A percentile compares a stretch with the other conserved stretches of the same genome.
Evolutionary conservation across 1,140 invertebrate species (phyloP).

Genomic region (Antheraea mylitta): DNA sequence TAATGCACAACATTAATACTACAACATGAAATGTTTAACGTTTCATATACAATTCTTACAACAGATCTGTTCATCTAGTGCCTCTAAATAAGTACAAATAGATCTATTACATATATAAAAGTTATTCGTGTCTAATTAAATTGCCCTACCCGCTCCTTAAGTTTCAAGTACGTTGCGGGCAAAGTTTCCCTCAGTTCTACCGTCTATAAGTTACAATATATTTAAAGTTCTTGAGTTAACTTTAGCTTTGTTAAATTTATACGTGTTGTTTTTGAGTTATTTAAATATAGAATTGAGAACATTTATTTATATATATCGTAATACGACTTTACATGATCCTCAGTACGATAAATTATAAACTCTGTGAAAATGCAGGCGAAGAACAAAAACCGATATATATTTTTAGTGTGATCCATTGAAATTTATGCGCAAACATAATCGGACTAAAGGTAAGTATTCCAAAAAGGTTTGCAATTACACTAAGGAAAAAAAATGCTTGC

Average conservation of each 20-base stretch:
- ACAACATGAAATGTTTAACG: too few species aligned
- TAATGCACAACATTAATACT: too few species aligned
- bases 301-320: background rate
- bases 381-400: too few species aligned
- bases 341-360: too few species aligned
- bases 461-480: too few species aligned
- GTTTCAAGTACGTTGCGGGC: background rate
- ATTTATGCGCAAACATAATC: too few species aligned
- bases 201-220: background rate
- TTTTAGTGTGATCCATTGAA: too few species aligned
- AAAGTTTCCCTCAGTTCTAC: conserved; percentile 2
- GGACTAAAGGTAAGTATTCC: too few species aligned
- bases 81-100: background rate
- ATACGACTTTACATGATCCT: too few species aligned
- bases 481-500: too few species aligned
- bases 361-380: too few species aligned
- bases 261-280: background rate
- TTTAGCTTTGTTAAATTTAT: conserved; percentile 7
- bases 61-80: background rate
- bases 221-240: background rate
- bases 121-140: background rate
- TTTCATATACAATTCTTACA: background rate
- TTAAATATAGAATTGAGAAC: background rate
- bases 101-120: background rate
- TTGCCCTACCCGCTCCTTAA: background rate